Conservation (phyloP, 2,888 invertebrate genomes). For the Galerucella nymphaeae region DNA sequence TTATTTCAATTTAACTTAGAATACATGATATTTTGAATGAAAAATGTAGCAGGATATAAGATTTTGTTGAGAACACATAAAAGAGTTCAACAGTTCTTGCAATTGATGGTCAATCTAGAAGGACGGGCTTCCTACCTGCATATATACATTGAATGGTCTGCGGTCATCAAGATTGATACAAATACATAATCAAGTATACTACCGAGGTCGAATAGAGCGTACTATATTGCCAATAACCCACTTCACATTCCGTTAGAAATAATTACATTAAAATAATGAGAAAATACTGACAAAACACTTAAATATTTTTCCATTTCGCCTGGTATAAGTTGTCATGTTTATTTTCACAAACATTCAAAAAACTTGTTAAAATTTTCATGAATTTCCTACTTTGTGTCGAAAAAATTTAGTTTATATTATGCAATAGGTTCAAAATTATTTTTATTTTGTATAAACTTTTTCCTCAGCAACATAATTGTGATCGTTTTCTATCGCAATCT, state of each 20-base stretch:
- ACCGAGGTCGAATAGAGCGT: conserved; percentile 23
- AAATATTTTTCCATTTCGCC: too few relatives aligned
- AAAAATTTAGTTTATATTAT: too few relatives aligned
- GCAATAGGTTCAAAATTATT: too few relatives aligned
- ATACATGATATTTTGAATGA: neutral
- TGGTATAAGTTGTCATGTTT: too few relatives aligned
- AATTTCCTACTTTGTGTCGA: too few relatives aligned
- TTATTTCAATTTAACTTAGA: too few relatives aligned
- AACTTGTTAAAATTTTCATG: too few relatives aligned
- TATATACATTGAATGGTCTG: neutral
- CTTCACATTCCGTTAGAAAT: conserved; percentile 20
- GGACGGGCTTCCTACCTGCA: conserved; percentile 15
- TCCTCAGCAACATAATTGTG: too few relatives aligned
- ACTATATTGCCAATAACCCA: conserved; percentile 21
- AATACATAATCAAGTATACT: conserved; percentile 4
- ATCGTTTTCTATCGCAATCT: too few relatives aligned
- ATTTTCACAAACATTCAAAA: too few relatives aligned
- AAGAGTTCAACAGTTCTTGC: neutral
- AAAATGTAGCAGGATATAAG: neutral
- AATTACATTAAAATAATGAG: conserved; percentile 5
- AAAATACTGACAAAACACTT: neutral
- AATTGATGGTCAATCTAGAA: neutral
- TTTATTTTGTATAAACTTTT: too few relatives aligned
- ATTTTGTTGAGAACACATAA: neutral
- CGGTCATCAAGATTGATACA: conserved; percentile 6